Evolutionary conservation across 2,113 vertebrate species (phyloP).

Genomic region (Phalacrocorax aristotelis): DNA sequence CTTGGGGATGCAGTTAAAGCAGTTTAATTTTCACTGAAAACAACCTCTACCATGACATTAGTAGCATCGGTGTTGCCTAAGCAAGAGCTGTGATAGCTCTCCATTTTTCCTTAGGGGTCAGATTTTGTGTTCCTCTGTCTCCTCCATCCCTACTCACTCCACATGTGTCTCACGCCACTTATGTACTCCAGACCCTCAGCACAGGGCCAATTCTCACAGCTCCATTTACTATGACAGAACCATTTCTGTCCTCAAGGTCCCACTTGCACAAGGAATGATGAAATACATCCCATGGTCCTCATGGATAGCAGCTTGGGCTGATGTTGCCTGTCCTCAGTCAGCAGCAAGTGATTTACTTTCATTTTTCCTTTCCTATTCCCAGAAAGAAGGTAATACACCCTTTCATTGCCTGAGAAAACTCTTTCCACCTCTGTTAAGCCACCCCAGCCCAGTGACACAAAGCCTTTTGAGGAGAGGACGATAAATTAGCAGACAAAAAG

Average conservation of each 20-base stretch:
- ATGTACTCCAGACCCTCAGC: fast-evolving
- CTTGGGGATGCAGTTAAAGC: not conserved
- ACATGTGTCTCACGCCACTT: not conserved
- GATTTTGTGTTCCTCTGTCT: not conserved
- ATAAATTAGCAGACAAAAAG: not conserved
- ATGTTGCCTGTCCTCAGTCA: not conserved
- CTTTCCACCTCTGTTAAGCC: not conserved
- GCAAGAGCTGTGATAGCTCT: not conserved
- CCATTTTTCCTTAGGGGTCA: not conserved
- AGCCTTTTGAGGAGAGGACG: not conserved
- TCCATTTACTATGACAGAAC: not conserved
- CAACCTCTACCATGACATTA: not conserved
- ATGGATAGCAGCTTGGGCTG: not conserved
- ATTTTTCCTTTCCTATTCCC: not conserved
- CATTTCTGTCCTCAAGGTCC: not conserved
- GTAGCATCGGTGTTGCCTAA: not conserved
- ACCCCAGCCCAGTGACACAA: not conserved
- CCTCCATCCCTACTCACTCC: not conserved
- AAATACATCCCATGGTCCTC: not conserved
- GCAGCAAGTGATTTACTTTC: not conserved
- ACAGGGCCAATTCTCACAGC: not conserved
- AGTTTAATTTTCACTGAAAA: not conserved
- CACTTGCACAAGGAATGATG: not conserved
- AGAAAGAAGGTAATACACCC: not conserved
- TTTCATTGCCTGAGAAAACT: not conserved